Base-by-base conservation (phyloP, 2,113 vertebrate genomes). In the Recurvirostra avosetta region DNA sequence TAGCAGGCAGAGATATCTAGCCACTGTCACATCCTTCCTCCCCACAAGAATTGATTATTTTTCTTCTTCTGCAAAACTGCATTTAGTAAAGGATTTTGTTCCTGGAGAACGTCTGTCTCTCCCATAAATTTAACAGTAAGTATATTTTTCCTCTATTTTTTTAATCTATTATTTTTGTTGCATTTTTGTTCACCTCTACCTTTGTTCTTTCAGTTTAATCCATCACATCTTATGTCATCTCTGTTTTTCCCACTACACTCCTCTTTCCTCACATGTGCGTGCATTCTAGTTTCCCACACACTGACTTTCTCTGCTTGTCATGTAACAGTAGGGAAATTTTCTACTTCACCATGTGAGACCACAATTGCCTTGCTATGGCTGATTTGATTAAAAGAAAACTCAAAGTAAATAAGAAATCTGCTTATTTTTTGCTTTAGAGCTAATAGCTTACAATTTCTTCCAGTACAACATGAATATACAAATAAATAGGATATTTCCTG, bases 11-110 rank as follows among this genome's bases (percentile, higher is more conserved):
- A 65, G 32, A 17, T 36, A 36, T 8, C 63, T 9, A 47, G 27
- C 26, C 40, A 20, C 55, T 68, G 45, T 29, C 18, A 86, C 9
- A 45, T 4, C 5, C 9, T 40, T 17, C 27, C 11, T 9, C 26
- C 22, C 32, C 1, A 0, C 23, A 53, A 70, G 4, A 88, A 50
- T 2, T 20, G 5, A 5, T 22, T 22, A 23, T n/a, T 52, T 65
- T 76, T 29, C 15, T 34, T 27, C n/a, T 45, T 50, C 16, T 50
- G 34, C 12, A 63, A 41, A 85, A 49, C 30, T 23, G 25, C 56
- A 68, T 50, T 71, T 30, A 74, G 10, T 34, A 62, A 67, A 72
- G 25, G 17, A 78, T 63, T 59, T 73, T 63, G 9, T 43, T 75
- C 30, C 41, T n/a, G 45, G 21, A 36, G 70, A 58, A 53, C 6